Evolutionary conservation across 2,888 invertebrate species (phyloP), one percentile per base, ranked within the genome.

Genomic region (Phyto melanocephala): DNA sequence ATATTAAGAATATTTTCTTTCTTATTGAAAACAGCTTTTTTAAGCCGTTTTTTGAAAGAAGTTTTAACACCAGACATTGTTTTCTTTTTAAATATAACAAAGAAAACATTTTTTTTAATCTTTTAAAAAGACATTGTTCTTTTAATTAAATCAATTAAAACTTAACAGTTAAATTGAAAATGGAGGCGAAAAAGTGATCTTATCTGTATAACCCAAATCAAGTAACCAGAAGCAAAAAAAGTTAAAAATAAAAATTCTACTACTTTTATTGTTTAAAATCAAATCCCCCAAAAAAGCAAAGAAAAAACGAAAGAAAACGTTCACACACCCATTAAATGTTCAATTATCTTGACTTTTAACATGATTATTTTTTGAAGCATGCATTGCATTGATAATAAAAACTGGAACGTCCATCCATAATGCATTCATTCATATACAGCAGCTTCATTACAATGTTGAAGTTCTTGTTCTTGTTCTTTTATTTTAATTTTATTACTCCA

Each of bases 301-400:
- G n/a, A 42, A 58, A 60, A 13, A 62, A 28, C 22, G 13, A 72
- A 40, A 52, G 1, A 60, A 62, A 76, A 68, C 52, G 35, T 79
- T 79, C 82, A 52, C 82, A 82, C 82, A 79, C 42, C 75, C 75
- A 79, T 79, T 79, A 75, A 65, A 22, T 72, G 62, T 72, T 60
- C 47, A 77, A 72, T 72, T 81, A 72, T 70, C 58, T 47, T 24
- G 60, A 40, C 28, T 52, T 71, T 56, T 52, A 54, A 54, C 54
- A 50, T 28, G 3, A 28, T 28, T 28, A 5, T 28, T 50, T 22
- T 22, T 17, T 2, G 17, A 45, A 17, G 11, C 2, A 11, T 37
- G 8, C 8, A 11, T 10, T 22, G 11, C 22, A 20, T 22, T 50
- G 28, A 28, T 6, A 28, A 28, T 5, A 28, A 28, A 28, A 11